A percentile compares a stretch with the other conserved stretches of the same genome.
Conservation (phyloP, 2,113 vertebrate species). For the Platysternon megacephalum region DNA sequence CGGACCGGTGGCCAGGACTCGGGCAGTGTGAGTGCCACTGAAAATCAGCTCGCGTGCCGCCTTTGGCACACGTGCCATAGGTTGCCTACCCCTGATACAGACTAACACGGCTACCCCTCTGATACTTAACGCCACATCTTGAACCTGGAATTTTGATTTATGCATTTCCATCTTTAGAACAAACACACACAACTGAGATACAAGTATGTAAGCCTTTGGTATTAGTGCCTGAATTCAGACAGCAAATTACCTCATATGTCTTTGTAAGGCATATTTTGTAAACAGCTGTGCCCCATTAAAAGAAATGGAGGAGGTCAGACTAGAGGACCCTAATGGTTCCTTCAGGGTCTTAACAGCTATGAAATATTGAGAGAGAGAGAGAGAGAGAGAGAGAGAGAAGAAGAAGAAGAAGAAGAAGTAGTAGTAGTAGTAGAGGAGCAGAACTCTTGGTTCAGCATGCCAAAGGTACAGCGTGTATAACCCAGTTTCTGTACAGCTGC, state of each 20-base stretch:
- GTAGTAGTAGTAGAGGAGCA: background rate
- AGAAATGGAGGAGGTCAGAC: background rate
- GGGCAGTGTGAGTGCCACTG: too few species aligned
- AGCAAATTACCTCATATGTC: constrained; percentile 2
- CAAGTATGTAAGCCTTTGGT: background rate
- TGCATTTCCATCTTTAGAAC: background rate
- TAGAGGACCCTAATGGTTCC: constrained; percentile 6
- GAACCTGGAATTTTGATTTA: background rate
- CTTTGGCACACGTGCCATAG: too few species aligned
- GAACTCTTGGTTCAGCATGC: constrained; percentile 33
- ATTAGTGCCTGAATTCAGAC: background rate
- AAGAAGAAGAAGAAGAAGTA: too few species aligned
- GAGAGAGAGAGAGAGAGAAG: too few species aligned
- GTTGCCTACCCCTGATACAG: too few species aligned
- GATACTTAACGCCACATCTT: background rate
- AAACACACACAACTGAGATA: background rate
- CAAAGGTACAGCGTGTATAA: constrained; percentile 39
- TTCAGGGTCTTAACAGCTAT: constrained; percentile 40
- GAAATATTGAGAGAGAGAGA: background rate
- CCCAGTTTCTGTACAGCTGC: constrained; percentile 57
- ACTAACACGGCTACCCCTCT: too few species aligned
- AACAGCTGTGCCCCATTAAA: background rate
- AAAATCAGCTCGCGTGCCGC: too few species aligned
- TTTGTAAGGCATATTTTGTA: constrained; percentile 22
- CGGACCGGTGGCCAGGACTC: too few species aligned